Base-by-base conservation (phyloP, 1,140 invertebrate genomes). In the Teleogryllus occipitalis region DNA sequence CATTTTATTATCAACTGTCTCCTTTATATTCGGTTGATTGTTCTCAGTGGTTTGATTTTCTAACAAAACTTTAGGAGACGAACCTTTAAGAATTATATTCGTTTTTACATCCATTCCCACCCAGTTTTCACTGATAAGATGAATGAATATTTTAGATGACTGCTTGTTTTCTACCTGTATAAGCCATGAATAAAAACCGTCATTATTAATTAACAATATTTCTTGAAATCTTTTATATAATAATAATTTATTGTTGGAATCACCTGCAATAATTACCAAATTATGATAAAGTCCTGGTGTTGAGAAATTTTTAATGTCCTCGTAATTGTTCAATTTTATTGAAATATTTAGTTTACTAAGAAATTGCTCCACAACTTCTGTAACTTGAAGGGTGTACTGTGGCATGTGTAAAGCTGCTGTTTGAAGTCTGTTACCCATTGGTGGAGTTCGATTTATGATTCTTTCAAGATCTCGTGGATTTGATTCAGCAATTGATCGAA, bases 381-480 rank as follows among this genome's bases (percentile, higher is more conserved):
- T 22, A 54, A 83, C 15, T 21, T 79, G 15, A 12, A 85, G 75
- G 46, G 79, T 27, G 81, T 83, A 85, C 47, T 80, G 76, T 73
- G 85, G 85, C 72, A 85, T 82, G 10, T 82, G 79, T 22, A 39
- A 49, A 76, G 82, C 82, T 27, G 81, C 80, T 76, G 84, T 82
- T 76, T 83, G 82, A 22, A 86, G 75, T 75, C 82, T 77, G 79
- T 85, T 83, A 39, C 85, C 85, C 72, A 85, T 82, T 22, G 85
- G 85, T 22, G 84, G 83, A 18, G 82, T 76, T 80, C 83, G 77
- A 47, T 84, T 84, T 7, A 85, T 47, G 78, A 85, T 85, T 86
- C 92, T 85, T 89, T 95, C 93, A 80, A 95, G 85, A 84, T 93
- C 90, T 84, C 93, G 87, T 14, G 93, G 92, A 87, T 93, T 90